Percentiles rank a stretch among this genome's conserved stretches.
Evolutionary conservation across 2,113 vertebrate species (phyloP).

Genomic region (Actenoides hombroni): DNA sequence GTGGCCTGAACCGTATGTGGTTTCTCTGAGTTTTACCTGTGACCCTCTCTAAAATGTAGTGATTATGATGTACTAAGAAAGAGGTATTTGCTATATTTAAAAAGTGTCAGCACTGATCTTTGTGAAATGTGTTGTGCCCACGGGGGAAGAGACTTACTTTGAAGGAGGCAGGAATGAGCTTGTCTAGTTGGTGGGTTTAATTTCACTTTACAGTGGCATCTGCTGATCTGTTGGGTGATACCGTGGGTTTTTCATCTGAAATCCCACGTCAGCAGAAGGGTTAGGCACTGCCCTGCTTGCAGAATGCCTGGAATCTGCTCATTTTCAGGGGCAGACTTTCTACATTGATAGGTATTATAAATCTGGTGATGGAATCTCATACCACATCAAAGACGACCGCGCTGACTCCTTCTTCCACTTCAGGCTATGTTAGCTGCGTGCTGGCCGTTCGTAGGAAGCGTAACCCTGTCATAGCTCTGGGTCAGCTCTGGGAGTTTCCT

Average conservation of each 20-base stretch:
- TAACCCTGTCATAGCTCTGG: fast-evolving
- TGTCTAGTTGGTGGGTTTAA: constrained; percentile 40
- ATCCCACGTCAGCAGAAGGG: background rate
- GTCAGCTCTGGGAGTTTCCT: background rate
- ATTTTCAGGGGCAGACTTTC: background rate
- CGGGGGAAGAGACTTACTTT: constrained; percentile 49
- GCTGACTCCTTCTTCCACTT: background rate
- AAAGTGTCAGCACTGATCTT: constrained; percentile 23
- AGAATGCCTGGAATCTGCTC: constrained; percentile 57
- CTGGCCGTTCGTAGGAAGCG: background rate
- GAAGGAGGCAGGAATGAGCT: constrained; percentile 60
- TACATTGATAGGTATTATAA: constrained; percentile 9
- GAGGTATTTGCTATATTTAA: constrained; percentile 55
- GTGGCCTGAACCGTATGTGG: background rate
- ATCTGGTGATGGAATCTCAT: constrained; percentile 43
- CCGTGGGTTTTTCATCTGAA: constrained; percentile 4
- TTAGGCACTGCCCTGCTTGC: background rate
- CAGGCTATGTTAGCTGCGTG: background rate
- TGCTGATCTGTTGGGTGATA: constrained; percentile 48
- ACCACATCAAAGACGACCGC: background rate
- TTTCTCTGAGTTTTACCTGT: background rate
- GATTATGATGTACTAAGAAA: background rate
- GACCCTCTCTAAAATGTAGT: background rate
- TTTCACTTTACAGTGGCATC: constrained; percentile 59
- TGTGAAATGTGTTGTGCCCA: constrained; percentile 48